These are phyloP conservation scores for Heterodera schachtii DNA, from an alignment of 1,140 invertebrate genomes.

Conservation along the genomic window DNA sequence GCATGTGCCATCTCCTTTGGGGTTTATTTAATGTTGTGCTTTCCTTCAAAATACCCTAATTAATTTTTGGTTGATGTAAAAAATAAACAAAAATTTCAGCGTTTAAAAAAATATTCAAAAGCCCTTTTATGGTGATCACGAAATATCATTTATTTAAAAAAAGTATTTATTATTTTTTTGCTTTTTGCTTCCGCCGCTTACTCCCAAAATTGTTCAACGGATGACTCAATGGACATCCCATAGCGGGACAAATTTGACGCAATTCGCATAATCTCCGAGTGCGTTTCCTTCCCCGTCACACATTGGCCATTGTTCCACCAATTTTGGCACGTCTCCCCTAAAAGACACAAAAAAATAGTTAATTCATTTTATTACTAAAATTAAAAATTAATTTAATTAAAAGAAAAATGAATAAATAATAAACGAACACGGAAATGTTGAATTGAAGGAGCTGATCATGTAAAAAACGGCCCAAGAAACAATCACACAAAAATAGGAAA, in stretches of 20 bases:
- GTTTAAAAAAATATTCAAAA: too few relatives aligned
- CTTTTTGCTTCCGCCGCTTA: conserved; percentile 40
- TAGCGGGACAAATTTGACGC: conserved; percentile 39
- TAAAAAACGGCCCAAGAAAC: conserved; percentile 91
- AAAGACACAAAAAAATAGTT: neutral
- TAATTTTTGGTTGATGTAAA: too few relatives aligned
- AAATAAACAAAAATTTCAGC: neutral
- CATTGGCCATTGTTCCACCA: conserved; percentile 70
- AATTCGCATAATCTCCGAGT: conserved; percentile 37
- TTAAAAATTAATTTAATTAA: neutral
- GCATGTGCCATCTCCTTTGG: too few relatives aligned
- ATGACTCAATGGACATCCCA: conserved; percentile 51
- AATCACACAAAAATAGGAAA: conserved; percentile 90
- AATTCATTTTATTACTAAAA: neutral
- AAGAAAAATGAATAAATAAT: neutral
- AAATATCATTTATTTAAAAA: neutral
- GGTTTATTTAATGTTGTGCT: too few relatives aligned
- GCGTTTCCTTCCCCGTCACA: conserved; percentile 57
- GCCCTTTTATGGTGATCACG: neutral
- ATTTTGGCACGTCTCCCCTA: conserved; percentile 78
- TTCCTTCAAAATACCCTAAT: too few relatives aligned
- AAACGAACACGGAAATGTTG: conserved; percentile 76
- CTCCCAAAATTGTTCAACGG: conserved; percentile 65
- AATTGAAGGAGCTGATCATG: conserved; percentile 84
- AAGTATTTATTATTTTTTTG: too few relatives aligned